Conservation (phyloP, 2,113 vertebrate genomes). For the Pterophyllum scalare region DNA sequence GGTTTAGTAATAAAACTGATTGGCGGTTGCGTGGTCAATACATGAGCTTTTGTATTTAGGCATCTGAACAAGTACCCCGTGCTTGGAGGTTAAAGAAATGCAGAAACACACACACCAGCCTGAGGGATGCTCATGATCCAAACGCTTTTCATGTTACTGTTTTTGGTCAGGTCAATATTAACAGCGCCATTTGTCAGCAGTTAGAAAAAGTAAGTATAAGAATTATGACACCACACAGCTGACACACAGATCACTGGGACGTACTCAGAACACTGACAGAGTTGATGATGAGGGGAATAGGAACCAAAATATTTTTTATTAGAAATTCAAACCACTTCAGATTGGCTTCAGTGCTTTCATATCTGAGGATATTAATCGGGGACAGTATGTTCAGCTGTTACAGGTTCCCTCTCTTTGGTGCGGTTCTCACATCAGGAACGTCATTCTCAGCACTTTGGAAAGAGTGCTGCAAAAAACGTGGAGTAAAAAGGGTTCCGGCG, state of each 20-base stretch:
- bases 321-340: not conserved
- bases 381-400: not conserved
- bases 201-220: not conserved
- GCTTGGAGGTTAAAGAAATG: not conserved
- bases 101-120: rapidly evolving
- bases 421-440: too few species aligned
- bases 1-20: not conserved
- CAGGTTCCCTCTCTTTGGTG: too few species aligned
- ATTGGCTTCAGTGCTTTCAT: not conserved
- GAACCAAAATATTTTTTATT: not conserved
- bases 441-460: too few species aligned
- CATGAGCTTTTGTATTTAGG: not conserved
- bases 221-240: not conserved
- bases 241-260: not conserved
- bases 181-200: not conserved
- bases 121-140: not conserved
- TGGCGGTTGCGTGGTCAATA: not conserved
- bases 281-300: constrained; percentile 10
- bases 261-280: constrained; percentile 4
- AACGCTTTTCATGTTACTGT: too few species aligned
- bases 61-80: not conserved
- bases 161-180: not conserved
- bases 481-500: too few species aligned
- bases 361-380: rapidly evolving
- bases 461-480: too few species aligned